A percentile compares a stretch with the other conserved stretches of the same genome.
phyloP scores from a whole-genome alignment of 1,140 invertebrate genomes.

The Rhopalosiphum padi region DNA sequence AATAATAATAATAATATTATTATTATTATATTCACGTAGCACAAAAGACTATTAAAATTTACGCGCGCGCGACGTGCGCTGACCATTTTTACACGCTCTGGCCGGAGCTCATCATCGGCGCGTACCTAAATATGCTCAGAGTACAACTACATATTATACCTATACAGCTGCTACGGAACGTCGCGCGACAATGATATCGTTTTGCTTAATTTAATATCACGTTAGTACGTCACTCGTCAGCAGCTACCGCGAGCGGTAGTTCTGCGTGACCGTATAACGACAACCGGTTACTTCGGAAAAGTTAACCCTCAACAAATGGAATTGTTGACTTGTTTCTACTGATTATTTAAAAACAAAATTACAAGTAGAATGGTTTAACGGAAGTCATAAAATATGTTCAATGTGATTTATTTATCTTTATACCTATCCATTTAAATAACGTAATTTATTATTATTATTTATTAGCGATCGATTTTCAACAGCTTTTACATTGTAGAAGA shows the following conservation, averaged over 20 bases:
- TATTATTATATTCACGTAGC: neutral
- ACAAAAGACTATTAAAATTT: constrained; percentile 17
- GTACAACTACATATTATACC: neutral
- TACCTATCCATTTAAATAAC: no score
- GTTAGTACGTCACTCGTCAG: neutral
- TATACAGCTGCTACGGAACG: neutral
- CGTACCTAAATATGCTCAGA: neutral
- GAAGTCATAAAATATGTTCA: no score
- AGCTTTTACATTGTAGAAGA: no score
- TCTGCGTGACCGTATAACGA: neutral
- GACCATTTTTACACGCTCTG: neutral
- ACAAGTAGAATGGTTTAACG: no score
- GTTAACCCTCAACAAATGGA: neutral
- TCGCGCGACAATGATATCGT: neutral
- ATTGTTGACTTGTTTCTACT: no score
- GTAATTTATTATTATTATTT: no score
- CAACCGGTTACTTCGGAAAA: neutral
- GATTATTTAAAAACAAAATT: no score
- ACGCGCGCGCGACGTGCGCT: neutral
- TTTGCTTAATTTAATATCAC: constrained; percentile 14
- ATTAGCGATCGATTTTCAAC: no score
- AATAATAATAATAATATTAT: constrained; percentile 17
- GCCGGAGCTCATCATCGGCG: neutral
- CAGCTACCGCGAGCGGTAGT: neutral
- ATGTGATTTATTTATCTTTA: no score